These are phyloP conservation scores for Hydra vulgaris DNA, from an alignment of 30 jellyfish, hydroid and myxozoan genomes.

Conservation along the genomic window DNA sequence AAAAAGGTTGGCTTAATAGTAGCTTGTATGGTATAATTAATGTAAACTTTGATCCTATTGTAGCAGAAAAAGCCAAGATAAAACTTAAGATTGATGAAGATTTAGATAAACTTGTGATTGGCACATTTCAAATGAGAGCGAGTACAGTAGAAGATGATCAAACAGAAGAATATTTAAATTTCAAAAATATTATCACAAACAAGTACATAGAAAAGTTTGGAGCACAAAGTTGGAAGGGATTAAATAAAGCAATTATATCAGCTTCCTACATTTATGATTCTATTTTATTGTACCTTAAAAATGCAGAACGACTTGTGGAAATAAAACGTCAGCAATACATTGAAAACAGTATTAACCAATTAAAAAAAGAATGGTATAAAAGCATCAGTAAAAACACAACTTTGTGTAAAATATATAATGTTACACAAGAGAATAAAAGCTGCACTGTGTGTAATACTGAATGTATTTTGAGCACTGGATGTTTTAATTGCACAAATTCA, in stretches of 20 bases:
- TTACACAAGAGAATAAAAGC: neutral
- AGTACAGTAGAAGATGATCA: neutral
- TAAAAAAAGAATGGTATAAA: neutral
- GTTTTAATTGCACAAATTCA: neutral
- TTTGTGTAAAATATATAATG: neutral
- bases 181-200: neutral
- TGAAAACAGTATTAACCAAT: neutral
- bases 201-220: neutral
- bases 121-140: constrained; percentile 1
- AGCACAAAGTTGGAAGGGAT: neutral
- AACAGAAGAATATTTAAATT: neutral
- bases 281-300: constrained; percentile 16
- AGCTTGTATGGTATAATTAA: neutral
- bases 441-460: neutral
- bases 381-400: neutral
- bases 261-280: constrained; percentile 23
- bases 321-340: neutral
- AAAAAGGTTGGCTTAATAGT: neutral
- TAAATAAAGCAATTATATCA: neutral
- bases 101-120: neutral
- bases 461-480: too few species aligned
- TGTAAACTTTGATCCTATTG: neutral
- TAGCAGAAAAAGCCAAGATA: neutral
- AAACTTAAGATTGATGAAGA: neutral
- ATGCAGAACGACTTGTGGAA: neutral